Evolutionary conservation across 1,140 invertebrate species (phyloP).

Genomic region (Neomicropteryx cornuta): DNA sequence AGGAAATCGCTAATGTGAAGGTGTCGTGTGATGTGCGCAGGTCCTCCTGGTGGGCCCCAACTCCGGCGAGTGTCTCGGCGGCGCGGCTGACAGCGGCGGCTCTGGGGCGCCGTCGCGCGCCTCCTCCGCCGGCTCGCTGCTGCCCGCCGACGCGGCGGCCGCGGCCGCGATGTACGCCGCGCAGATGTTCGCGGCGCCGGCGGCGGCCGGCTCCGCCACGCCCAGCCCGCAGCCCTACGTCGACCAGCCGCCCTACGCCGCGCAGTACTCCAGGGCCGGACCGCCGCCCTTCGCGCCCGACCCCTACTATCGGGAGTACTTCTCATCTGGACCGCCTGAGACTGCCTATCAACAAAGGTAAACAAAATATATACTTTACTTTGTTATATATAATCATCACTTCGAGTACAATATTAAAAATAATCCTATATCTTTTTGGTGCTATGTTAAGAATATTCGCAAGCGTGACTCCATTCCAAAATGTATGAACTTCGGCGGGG

Average conservation of each 20-base stretch:
- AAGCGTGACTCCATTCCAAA: too few species aligned
- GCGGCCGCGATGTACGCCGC: conserved; percentile 37
- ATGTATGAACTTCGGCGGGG: too few species aligned
- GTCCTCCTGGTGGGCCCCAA: neutral
- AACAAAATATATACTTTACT: too few species aligned
- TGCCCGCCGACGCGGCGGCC: too few species aligned
- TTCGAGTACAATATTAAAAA: too few species aligned
- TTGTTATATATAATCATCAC: too few species aligned
- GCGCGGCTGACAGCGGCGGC: conserved; percentile 5
- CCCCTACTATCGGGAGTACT: conserved; percentile 39
- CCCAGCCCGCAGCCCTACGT: conserved; percentile 37
- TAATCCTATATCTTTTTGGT: too few species aligned
- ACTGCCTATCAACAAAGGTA: conserved; percentile 30
- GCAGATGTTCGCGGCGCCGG: conserved; percentile 37
- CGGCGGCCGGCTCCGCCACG: conserved; percentile 26
- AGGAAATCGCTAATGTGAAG: too few species aligned
- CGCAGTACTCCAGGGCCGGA: conserved; percentile 18
- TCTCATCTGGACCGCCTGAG: conserved; percentile 22
- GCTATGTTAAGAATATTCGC: too few species aligned
- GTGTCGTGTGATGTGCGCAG: too few species aligned
- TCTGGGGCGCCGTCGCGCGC: conserved; percentile 29
- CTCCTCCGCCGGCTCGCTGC: conserved; percentile 34
- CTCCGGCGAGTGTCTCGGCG: conserved; percentile 3
- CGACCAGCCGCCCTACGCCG: conserved; percentile 29
- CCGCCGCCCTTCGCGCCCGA: conserved; percentile 27